These are phyloP conservation scores for Dasyurus viverrinus DNA, from an alignment of 2,113 vertebrate species.

Conservation along the genomic window DNA sequence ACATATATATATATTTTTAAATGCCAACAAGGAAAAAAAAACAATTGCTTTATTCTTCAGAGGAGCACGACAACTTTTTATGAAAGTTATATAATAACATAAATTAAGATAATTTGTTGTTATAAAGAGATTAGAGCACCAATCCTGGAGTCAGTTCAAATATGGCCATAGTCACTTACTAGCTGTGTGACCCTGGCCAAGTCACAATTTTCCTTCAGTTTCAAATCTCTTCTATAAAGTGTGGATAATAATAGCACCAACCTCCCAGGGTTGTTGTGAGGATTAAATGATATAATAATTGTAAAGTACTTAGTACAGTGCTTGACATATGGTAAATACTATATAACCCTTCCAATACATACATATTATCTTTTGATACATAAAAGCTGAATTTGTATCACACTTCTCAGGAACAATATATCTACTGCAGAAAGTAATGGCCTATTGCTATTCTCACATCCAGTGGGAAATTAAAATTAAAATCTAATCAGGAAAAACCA, in stretches of 20 bases:
- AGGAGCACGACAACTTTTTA: constrained; percentile 25
- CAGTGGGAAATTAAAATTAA: not conserved
- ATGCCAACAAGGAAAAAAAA: not conserved
- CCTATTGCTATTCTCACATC: not conserved
- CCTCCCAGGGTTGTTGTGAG: not conserved
- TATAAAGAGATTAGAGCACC: not conserved
- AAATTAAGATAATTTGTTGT: constrained; percentile 4
- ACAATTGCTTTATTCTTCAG: constrained; percentile 30
- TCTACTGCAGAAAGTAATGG: not conserved
- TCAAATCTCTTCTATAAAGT: not conserved
- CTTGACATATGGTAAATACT: not conserved
- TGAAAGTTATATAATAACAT: constrained; percentile 45
- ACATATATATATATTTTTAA: constrained; percentile 1
- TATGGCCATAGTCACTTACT: not conserved
- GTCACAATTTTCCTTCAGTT: not conserved
- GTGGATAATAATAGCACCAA: not conserved
- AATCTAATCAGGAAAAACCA: constrained; percentile 46
- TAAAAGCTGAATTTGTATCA: constrained; percentile 21
- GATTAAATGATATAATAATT: not conserved
- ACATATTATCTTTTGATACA: too few species aligned
- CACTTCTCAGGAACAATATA: constrained; percentile 27
- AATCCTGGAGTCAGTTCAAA: not conserved
- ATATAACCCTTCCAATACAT: constrained; percentile 6
- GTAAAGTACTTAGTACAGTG: not conserved
- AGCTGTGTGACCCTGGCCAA: not conserved